phyloP scores from a whole-genome alignment of 2,797 vertebrate species.

The Propithecus perrieri region DNA sequence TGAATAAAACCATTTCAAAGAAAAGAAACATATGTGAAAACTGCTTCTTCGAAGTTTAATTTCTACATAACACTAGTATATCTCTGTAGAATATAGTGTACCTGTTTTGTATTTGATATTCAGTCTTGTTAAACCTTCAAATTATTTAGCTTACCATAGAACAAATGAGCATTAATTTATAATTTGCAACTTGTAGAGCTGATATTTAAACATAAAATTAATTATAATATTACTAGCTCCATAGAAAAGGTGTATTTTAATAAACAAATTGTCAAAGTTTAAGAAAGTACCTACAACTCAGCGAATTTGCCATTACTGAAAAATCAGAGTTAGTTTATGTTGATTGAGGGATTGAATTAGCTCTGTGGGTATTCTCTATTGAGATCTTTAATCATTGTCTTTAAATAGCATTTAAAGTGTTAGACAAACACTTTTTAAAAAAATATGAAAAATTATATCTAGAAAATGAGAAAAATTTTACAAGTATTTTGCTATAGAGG shows the following conservation, averaged over 20 bases:
- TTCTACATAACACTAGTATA: not conserved
- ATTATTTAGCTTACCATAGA: not conserved
- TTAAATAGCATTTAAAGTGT: not conserved
- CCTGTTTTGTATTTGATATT: not conserved
- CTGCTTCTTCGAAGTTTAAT: not conserved
- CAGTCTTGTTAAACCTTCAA: not conserved
- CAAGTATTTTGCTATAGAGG: not conserved
- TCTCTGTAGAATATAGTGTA: not conserved
- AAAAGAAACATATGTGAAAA: not conserved
- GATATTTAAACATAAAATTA: not conserved
- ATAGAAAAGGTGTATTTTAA: not conserved
- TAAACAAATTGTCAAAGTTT: not conserved
- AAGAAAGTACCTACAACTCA: not conserved
- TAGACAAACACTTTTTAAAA: not conserved
- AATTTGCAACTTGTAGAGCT: not conserved
- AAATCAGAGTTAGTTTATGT: not conserved
- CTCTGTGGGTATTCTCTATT: not conserved
- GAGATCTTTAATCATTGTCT: not conserved
- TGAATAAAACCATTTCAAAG: not conserved
- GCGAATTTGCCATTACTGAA: not conserved
- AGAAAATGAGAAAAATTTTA: not conserved
- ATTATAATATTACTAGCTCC: not conserved
- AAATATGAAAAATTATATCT: not conserved
- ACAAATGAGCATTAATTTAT: not conserved
- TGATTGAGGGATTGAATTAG: not conserved